Evolutionary conservation across 2,797 vertebrate genomes (phyloP).

Genomic region (Salmo trutta): DNA sequence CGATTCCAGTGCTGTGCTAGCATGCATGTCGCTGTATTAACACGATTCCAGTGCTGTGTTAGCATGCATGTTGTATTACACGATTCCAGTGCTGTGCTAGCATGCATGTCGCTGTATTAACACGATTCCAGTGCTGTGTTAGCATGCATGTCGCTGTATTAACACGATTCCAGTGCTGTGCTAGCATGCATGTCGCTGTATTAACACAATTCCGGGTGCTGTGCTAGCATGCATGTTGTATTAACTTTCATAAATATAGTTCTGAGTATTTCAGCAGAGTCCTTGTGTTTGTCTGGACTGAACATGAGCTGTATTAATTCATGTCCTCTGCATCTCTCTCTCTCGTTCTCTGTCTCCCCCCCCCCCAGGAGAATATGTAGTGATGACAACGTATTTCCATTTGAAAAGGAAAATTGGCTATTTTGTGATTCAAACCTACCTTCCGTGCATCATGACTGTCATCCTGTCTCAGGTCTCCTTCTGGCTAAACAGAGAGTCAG

Average conservation of each 20-base stretch:
- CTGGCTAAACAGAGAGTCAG: slow-evolving; percentile 98
- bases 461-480: slow-evolving; percentile 99
- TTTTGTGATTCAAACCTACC: slow-evolving; percentile 98
- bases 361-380: slow-evolving; percentile 91
- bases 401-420: slow-evolving; percentile 99
- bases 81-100: no score
- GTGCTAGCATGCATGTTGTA: slow-evolving; percentile 22
- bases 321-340: slow-evolving; percentile 37
- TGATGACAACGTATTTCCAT: slow-evolving; percentile 99
- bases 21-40: no score
- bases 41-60: no score
- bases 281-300: slow-evolving; percentile 42
- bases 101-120: no score
- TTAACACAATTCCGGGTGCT: neutral
- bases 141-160: no score
- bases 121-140: no score
- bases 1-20: no score
- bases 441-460: slow-evolving; percentile 99
- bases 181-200: neutral
- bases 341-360: neutral
- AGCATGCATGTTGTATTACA: no score
- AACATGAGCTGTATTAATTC: slow-evolving; percentile 57
- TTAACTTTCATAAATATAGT: slow-evolving; percentile 41
- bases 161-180: no score
- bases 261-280: slow-evolving; percentile 57